Evolutionary conservation across 2,797 vertebrate genomes (phyloP).

Genomic region (Odontamblyopus rebecca): DNA sequence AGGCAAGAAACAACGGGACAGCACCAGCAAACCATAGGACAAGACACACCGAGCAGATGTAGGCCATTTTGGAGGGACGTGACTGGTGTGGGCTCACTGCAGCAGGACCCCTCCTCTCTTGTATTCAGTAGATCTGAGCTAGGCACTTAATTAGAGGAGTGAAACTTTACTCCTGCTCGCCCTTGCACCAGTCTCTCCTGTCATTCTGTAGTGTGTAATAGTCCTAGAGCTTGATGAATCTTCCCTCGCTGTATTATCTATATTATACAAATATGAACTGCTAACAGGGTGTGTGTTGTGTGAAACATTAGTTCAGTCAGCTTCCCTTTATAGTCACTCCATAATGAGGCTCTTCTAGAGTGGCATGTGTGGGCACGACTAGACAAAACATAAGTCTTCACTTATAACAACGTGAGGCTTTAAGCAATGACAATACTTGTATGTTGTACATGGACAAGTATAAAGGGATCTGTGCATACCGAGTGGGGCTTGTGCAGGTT

Average conservation of each 20-base stretch:
- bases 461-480: slow-evolving; percentile 55
- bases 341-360: slow-evolving; percentile 73
- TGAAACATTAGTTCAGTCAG: slow-evolving; percentile 67
- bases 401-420: slow-evolving; percentile 52
- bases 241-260: slow-evolving; percentile 78
- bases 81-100: slow-evolving; percentile 61
- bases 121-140: slow-evolving; percentile 72
- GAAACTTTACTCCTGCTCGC: slow-evolving; percentile 68
- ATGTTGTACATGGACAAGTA: slow-evolving; percentile 61
- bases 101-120: slow-evolving; percentile 72
- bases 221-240: slow-evolving; percentile 78
- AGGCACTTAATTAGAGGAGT: slow-evolving; percentile 61
- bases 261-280: slow-evolving; percentile 78
- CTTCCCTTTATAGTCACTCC: slow-evolving; percentile 78
- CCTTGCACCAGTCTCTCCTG: slow-evolving; percentile 64
- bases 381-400: slow-evolving; percentile 53
- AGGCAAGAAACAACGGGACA: slow-evolving; percentile 75
- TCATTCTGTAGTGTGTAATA: slow-evolving; percentile 74
- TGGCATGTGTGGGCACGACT: slow-evolving; percentile 63
- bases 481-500: slow-evolving; percentile 49
- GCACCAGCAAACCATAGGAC: slow-evolving; percentile 78
- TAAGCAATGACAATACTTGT: slow-evolving; percentile 50
- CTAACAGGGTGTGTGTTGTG: slow-evolving; percentile 79
- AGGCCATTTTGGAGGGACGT: slow-evolving; percentile 56
- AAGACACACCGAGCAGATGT: slow-evolving; percentile 58